A percentile compares a stretch with the other conserved stretches of the same genome.
Conservation (phyloP, 2,113 vertebrate species). For the Rallus limicola region DNA sequence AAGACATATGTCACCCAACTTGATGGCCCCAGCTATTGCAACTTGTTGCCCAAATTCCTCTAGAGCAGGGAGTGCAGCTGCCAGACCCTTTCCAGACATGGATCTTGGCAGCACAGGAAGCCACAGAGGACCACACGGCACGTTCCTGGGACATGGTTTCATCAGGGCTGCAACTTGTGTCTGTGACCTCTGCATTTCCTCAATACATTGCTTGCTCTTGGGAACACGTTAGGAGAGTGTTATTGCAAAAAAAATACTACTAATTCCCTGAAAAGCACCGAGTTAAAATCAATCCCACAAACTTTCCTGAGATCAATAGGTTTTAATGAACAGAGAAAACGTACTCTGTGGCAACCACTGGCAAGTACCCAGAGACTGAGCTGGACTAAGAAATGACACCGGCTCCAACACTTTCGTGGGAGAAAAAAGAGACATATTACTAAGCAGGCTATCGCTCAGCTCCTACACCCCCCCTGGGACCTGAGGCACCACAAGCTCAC, state of each 20-base stretch:
- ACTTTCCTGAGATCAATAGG: constrained; percentile 50
- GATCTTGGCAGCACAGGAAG: neutral
- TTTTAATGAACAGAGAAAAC: constrained; percentile 55
- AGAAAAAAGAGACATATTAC: constrained; percentile 25
- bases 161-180: neutral
- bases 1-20: neutral
- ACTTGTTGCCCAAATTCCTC: neutral
- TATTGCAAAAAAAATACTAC: constrained; percentile 22
- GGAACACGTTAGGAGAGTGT: neutral
- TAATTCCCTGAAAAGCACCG: constrained; percentile 21
- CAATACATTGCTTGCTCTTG: neutral
- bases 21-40: accelerated
- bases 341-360: neutral
- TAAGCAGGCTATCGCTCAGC: constrained; percentile 3
- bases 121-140: accelerated
- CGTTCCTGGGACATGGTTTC: accelerated
- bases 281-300: constrained; percentile 53
- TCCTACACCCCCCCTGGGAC: neutral
- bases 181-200: neutral
- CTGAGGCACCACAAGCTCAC: neutral
- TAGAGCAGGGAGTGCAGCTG: neutral
- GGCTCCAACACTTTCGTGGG: neutral
- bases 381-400: constrained; percentile 3
- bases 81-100: accelerated
- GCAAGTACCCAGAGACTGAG: neutral